A percentile compares a stretch with the other conserved stretches of the same genome.
Evolutionary conservation across 2,888 invertebrate species (phyloP).

Genomic region (Ophraella communa): DNA sequence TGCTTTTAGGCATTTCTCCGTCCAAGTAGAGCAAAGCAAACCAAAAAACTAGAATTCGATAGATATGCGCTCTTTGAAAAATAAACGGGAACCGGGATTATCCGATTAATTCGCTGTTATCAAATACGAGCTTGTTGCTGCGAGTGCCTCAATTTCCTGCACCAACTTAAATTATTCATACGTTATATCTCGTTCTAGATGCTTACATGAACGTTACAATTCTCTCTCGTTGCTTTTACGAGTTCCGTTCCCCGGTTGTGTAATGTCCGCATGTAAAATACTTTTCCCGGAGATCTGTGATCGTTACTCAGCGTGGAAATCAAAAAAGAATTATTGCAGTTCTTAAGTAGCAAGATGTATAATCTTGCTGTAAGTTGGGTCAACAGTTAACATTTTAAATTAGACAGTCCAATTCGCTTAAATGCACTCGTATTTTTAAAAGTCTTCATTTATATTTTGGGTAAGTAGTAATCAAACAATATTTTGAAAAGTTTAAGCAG

Average conservation of each 20-base stretch:
- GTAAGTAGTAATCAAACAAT: no score
- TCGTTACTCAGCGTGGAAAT: constrained; percentile 14
- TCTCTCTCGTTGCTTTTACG: constrained; percentile 37
- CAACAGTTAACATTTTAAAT: background rate
- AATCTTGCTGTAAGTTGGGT: background rate
- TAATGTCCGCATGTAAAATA: constrained; percentile 22
- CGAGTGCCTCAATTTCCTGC: constrained; percentile 44
- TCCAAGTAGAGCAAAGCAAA: background rate
- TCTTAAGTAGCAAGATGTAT: background rate
- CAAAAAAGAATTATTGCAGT: constrained; percentile 8
- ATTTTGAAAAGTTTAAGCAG: no score
- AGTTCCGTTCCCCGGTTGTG: constrained; percentile 16
- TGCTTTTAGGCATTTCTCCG: background rate
- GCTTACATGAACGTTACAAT: constrained; percentile 49
- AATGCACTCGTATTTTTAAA: no score
- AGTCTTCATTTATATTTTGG: no score
- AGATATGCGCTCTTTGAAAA: constrained; percentile 26
- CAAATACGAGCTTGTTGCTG: constrained; percentile 43
- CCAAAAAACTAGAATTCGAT: background rate
- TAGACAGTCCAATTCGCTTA: background rate
- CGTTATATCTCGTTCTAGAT: constrained; percentile 50
- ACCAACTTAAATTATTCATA: constrained; percentile 54
- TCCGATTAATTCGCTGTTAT: constrained; percentile 47
- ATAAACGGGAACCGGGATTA: constrained; percentile 42
- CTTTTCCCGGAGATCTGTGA: constrained; percentile 11